Base-by-base conservation (phyloP, 2,113 vertebrate genomes). In the Albula goreensis region DNA sequence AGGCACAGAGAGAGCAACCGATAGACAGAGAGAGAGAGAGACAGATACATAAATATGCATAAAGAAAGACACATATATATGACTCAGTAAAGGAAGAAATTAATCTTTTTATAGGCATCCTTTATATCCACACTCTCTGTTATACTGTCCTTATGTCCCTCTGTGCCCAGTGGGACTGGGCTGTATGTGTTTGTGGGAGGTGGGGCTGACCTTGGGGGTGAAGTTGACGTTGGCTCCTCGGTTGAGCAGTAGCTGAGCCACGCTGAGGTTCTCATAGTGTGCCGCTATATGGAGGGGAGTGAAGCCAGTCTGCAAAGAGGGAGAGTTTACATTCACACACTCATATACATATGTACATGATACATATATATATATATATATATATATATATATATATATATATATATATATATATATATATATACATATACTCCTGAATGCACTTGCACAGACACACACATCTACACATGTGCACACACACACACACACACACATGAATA, bases 271-370 rank as follows among this genome's bases (percentile, higher is more conserved):
- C 93, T 99, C 98, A 0, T 99, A 99, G 93, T 99, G 98, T 57
- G 98, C 98, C 70, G 98, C 98, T 41, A 99, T 99, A 93, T 99
- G 98, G 83, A 99, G 96, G 8, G 98, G 98, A 9, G 98, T 99
- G 93, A 99, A 99, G 79, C 98, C 98, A 81, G 98, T 99, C 98
- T 99, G 89, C 78, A 89, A 89, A 88, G 80, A 4, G 90, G 15
- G 89, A 63, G 87, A 4, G 31, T 41, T 41, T 41, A 41, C 31
- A 41, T 41, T 41, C 31, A 41, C 31, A 41, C 31, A 41, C 31
- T 41, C 1, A 41, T 41, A 41, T 41, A 41, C 51, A 81, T 4
- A 77, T 31, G n/a, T n/a, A n/a, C n/a, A n/a, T n/a, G n/a, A n/a
- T n/a, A n/a, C n/a, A 31, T 31, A 77, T 31, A 31, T 31, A 77